phyloP scores from a whole-genome alignment of 2,113 vertebrate genomes.

The Antigone vipio region DNA sequence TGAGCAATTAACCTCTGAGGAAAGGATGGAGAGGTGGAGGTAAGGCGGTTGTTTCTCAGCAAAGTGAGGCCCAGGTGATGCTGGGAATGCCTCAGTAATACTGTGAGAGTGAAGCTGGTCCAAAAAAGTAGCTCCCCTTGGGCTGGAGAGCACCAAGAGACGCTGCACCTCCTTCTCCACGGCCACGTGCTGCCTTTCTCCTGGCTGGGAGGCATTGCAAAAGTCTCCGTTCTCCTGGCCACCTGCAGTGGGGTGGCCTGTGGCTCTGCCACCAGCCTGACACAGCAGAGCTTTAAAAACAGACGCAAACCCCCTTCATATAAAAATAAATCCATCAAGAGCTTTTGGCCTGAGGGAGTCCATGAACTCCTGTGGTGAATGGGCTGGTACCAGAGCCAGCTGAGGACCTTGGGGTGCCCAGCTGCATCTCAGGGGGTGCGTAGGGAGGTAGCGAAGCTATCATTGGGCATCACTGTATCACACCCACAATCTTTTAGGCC shows the following conservation, averaged over 20 bases:
- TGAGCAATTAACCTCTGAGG: neutral
- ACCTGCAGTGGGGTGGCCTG: neutral
- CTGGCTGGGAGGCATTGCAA: neutral
- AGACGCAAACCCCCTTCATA: neutral
- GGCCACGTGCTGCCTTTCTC: neutral
- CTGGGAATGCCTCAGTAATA: neutral
- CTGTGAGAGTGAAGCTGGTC: neutral
- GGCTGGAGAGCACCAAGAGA: neutral
- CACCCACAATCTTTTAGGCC: neutral
- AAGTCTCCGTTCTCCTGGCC: neutral
- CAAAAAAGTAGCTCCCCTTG: neutral
- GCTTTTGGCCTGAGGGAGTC: neutral
- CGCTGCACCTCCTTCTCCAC: neutral
- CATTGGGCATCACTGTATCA: accelerated
- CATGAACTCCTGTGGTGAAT: neutral
- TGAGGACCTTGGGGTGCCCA: neutral
- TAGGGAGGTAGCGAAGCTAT: neutral
- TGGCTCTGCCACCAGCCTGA: neutral
- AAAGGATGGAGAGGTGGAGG: neutral
- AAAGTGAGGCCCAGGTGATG: neutral
- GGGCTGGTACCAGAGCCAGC: neutral
- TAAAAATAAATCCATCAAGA: neutral
- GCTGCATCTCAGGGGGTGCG: accelerated
- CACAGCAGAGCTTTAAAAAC: neutral
- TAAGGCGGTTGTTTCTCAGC: neutral